These are phyloP conservation scores for Rousettus leschenaultii DNA, from an alignment of 2,113 vertebrate genomes.

Conservation along the genomic window DNA sequence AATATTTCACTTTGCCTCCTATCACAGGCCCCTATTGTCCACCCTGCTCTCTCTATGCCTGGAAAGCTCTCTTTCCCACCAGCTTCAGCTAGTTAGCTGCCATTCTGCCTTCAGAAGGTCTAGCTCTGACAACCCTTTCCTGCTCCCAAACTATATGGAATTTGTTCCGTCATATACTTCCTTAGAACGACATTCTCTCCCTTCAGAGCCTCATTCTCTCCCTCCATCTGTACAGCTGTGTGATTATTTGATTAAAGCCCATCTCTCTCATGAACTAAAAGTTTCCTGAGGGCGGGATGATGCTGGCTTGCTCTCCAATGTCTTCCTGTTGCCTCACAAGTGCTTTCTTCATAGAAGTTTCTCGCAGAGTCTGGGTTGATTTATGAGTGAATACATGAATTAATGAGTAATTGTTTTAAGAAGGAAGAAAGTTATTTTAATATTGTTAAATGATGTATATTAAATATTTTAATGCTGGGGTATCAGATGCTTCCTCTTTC, in stretches of 20 bases:
- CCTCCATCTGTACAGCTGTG: not conserved
- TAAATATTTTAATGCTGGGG: not conserved
- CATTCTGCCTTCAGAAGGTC: not conserved
- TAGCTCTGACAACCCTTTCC: not conserved
- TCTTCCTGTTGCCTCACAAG: not conserved
- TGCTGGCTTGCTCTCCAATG: not conserved
- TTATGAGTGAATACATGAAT: not conserved
- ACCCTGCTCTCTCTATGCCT: not conserved
- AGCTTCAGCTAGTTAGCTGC: not conserved
- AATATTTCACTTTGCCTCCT: not conserved
- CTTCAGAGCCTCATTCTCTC: not conserved
- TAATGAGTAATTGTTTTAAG: not conserved
- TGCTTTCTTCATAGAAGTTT: not conserved
- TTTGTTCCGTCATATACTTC: not conserved
- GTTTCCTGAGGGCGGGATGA: accelerated
- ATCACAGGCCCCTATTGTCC: not conserved
- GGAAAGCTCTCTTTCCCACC: not conserved
- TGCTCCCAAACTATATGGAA: not conserved
- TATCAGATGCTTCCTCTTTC: not conserved
- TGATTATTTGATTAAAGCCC: not conserved
- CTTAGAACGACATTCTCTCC: not conserved
- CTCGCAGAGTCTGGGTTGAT: accelerated
- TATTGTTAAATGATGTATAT: not conserved
- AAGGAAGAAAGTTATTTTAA: not conserved
- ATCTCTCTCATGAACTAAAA: not conserved